Base-by-base conservation (phyloP, 2,113 vertebrate genomes). In the Archocentrus centrarchus region DNA sequence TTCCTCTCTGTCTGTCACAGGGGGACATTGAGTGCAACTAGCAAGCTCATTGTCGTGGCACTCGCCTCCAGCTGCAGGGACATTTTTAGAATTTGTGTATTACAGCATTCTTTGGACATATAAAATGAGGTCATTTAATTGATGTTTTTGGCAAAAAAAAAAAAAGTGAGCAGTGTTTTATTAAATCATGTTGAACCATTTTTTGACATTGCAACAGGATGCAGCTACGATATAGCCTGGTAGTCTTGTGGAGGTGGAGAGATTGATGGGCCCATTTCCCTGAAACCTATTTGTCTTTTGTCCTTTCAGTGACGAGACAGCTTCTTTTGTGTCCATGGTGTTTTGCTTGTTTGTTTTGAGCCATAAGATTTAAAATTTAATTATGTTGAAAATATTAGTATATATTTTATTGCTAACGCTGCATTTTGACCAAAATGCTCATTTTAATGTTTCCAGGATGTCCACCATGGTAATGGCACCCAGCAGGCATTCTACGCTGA, bases 401-500 rank as follows among this genome's bases (percentile, higher is more conserved):
- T 32, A 35, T 55, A 47, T 1, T 5, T 20, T 53, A 32, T 70
- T 53, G 7, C 53, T 73, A 53, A 30, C 50, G 18, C 32, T 10
- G 18, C 47, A 50, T 50, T 53, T 53, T 53, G 6, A 17, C 50
- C 50, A 53, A 32, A 3, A 73, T 32, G 44, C 27, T 6, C 11
- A 30, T 59, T 59, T 7, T 61, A 2, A 27, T 82, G 13, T 66
- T 70, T 86, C 2, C 73, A 96, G 94, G 96, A 97, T 88, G 97
- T 97, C 60, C 97, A 96, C 86, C 95, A 97, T 2, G 95, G 97
- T 27, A 97, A 97, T 3, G 96, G 96, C 44, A 97, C 96, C 32
- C 98, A 99, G 92, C 98, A 99, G 90, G 97, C 96, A 22, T 99
- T 99, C 96, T 99, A 99, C 95, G 87, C 93, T 0, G 98, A 99